phyloP scores from a whole-genome alignment of 2,113 vertebrate genomes.

The Mungos mungo region DNA sequence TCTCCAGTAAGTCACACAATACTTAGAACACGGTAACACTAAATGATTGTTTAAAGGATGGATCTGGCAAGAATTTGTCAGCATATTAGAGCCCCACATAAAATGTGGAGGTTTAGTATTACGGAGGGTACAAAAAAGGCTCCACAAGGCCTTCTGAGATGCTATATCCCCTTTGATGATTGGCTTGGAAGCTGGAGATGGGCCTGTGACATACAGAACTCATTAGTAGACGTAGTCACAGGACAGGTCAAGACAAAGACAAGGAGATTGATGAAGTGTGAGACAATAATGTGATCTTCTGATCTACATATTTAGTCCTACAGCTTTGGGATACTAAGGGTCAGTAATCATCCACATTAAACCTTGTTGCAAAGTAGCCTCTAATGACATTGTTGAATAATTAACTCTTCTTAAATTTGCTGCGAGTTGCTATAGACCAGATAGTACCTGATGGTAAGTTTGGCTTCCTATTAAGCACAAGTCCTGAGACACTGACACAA shows the following conservation, averaged over 20 bases:
- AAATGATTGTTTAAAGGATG: neutral
- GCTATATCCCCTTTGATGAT: neutral
- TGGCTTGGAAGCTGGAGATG: neutral
- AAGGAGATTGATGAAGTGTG: slow-evolving; percentile 47
- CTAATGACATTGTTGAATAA: slow-evolving; percentile 58
- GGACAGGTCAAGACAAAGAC: slow-evolving; percentile 8
- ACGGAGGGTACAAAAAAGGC: accelerated
- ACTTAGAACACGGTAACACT: neutral
- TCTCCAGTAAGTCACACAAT: neutral
- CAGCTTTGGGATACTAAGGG: slow-evolving; percentile 26
- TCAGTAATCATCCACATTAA: slow-evolving; percentile 68
- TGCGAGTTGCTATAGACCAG: neutral
- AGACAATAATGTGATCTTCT: slow-evolving; percentile 9
- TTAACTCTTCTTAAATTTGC: slow-evolving; percentile 48
- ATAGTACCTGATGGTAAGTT: neutral
- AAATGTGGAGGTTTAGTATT: neutral
- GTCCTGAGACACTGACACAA: neutral
- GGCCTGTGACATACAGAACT: slow-evolving; percentile 15
- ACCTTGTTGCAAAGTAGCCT: slow-evolving; percentile 32
- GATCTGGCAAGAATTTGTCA: neutral
- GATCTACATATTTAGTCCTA: slow-evolving; percentile 41
- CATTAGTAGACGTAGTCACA: slow-evolving; percentile 22
- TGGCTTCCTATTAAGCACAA: neutral
- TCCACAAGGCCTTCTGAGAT: neutral
- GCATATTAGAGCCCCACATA: neutral